phyloP scores from a whole-genome alignment of 2,113 vertebrate genomes.

The Tragelaphus buxtoni region DNA sequence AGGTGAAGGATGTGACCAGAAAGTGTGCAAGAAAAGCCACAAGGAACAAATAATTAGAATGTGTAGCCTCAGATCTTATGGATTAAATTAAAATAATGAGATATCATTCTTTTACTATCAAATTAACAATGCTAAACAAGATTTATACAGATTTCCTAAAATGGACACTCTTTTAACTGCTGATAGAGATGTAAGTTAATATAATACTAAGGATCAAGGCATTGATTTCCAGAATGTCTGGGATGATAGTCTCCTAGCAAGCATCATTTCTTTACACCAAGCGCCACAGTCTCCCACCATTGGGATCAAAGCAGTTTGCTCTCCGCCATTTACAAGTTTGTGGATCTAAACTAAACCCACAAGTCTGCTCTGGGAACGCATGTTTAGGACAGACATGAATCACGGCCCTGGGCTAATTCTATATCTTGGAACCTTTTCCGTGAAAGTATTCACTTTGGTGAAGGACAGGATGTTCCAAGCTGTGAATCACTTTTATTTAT shows the following conservation, averaged over 20 bases:
- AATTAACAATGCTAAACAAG: background rate
- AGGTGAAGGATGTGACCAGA: background rate
- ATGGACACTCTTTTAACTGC: background rate
- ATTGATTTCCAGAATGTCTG: background rate
- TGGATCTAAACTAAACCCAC: conserved; percentile 18
- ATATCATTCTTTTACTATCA: background rate
- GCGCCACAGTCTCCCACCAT: background rate
- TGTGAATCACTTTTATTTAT: conserved; percentile 71
- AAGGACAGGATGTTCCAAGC: conserved; percentile 74
- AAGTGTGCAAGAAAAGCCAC: background rate
- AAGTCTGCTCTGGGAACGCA: conserved; percentile 20
- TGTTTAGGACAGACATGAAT: conserved; percentile 66
- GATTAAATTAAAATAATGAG: background rate
- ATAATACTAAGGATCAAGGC: background rate
- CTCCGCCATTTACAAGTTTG: background rate
- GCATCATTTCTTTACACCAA: background rate
- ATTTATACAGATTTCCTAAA: background rate
- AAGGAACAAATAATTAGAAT: background rate
- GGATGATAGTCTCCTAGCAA: background rate
- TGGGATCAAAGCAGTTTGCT: background rate
- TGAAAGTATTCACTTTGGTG: conserved; percentile 65
- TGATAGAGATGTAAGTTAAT: background rate
- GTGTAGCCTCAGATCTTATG: background rate
- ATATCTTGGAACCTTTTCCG: conserved; percentile 69
- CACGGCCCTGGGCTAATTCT: conserved; percentile 67